phyloP scores from a whole-genome alignment of 2,888 invertebrate species.

The Tetranychus piercei region DNA sequence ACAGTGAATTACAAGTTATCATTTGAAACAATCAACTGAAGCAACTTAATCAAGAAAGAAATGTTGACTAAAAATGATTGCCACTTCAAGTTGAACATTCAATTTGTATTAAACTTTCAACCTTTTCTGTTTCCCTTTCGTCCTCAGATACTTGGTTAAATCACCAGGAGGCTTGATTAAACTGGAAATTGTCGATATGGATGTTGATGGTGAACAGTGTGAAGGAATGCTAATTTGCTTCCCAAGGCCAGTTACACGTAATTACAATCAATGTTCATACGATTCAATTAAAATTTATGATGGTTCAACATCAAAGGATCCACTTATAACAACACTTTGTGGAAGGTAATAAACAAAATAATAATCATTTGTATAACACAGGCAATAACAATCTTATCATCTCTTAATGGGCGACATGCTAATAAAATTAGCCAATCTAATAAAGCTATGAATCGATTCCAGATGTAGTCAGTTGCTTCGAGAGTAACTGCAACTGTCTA shows the following conservation, averaged over 20 bases:
- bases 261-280: constrained; percentile 61
- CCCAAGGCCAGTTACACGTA: constrained; percentile 62
- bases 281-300: constrained; percentile 77
- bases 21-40: constrained; percentile 5
- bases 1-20: no score
- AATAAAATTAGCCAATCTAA: no score
- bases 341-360: constrained; percentile 20
- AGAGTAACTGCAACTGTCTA: no score
- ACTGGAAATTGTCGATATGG: constrained; percentile 40
- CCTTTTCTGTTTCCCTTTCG: not conserved
- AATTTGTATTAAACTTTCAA: not conserved
- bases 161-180: constrained; percentile 23
- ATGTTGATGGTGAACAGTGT: constrained; percentile 77
- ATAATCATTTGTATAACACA: not conserved
- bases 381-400: not conserved
- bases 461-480: no score
- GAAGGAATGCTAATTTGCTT: constrained; percentile 89
- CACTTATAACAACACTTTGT: constrained; percentile 73
- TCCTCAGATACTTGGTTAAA: constrained; percentile 55
- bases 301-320: constrained; percentile 65
- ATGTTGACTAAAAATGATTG: not conserved
- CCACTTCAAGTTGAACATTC: no score
- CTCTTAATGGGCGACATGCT: not conserved
- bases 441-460: no score
- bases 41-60: not conserved